Base-by-base conservation (phyloP, 2,888 invertebrate species). In the Eugnorisma glareosa region DNA sequence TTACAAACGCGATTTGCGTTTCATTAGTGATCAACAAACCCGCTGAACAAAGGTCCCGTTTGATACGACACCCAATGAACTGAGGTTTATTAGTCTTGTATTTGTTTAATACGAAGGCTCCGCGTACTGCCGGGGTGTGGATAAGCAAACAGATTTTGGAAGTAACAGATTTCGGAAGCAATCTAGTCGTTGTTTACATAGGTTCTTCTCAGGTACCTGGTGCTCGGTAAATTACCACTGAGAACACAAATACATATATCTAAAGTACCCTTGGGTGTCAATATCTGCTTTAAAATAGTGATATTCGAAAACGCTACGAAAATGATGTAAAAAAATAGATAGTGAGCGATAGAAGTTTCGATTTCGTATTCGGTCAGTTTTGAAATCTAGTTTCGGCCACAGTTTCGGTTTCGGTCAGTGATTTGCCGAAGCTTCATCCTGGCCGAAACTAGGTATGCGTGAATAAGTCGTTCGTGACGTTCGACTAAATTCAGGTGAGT, bases 21-120 rank as follows among this genome's bases (percentile, higher is more conserved):
- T 86, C 83, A 88, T 88, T 81, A 84, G 82, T 75, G 83, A 84
- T 86, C 79, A 81, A 89, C 84, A 80, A 89, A 83, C 75, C 85
- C 84, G 81, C 86, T 85, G 86, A 85, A 85, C 89, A 87, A 88
- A 86, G 89, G 64, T 67, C 75, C 61, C 69, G 79, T 90, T 88
- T 89, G 90, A 86, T 89, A 88, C 86, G 75, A 87, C 89, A 89
- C 85, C 89, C 85, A 89, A 88, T 88, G 89, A 89, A 87, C 82
- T 89, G 84, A 89, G 89, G 91, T 91, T 92, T 93, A 93, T 93
- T 93, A 92, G 89, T 72, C 87, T 89, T 92, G 93, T 94, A 93
- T 94, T 94, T 93, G 91, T 90, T 90, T 86, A 89, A 90, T 89
- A 83, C 86, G 82, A 85, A 87, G 88, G 88, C 87, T 88, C 86